These are phyloP conservation scores for Uloborus diversus DNA, from an alignment of 1,140 invertebrate genomes.

Conservation along the genomic window DNA sequence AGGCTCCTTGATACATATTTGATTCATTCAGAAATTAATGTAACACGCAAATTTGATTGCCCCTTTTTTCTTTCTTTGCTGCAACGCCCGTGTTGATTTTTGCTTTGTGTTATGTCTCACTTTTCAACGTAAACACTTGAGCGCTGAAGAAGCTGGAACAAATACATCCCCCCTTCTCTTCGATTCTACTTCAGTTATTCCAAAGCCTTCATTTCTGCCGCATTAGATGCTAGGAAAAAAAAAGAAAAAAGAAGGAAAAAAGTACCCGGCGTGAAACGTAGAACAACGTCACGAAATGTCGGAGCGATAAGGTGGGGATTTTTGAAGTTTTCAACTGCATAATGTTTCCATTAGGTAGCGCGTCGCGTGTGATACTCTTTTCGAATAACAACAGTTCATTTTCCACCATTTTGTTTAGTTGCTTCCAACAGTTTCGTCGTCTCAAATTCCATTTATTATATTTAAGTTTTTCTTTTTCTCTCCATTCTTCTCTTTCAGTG, in stretches of 20 bases:
- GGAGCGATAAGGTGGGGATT: conserved; percentile 37
- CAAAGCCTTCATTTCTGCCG: background rate
- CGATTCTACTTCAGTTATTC: conserved; percentile 22
- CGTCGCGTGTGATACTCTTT: conserved; percentile 28
- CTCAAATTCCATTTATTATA: conserved; percentile 13
- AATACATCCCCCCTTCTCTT: background rate
- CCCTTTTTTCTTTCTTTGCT: too few relatives aligned
- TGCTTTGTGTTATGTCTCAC: too few relatives aligned
- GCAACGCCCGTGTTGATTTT: too few relatives aligned
- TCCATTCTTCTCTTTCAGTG: background rate
- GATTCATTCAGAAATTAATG: too few relatives aligned
- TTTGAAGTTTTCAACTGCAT: conserved; percentile 47
- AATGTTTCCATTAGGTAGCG: conserved; percentile 43
- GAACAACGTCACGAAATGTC: background rate
- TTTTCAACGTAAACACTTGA: too few relatives aligned
- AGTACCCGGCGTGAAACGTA: background rate
- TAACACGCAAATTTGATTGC: too few relatives aligned
- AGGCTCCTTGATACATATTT: too few relatives aligned
- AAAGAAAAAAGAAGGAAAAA: conserved; percentile 3
- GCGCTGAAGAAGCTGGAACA: conserved; percentile 58
- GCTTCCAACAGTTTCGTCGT: background rate
- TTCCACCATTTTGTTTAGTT: background rate
- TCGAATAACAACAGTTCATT: conserved; percentile 29
- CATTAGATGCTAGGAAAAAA: conserved; percentile 18
- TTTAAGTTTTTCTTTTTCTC: background rate